Percentiles rank a stretch among this genome's conserved stretches.
phyloP scores from a whole-genome alignment of 2,113 vertebrate genomes.

The Brachypodius melanocephalos region DNA sequence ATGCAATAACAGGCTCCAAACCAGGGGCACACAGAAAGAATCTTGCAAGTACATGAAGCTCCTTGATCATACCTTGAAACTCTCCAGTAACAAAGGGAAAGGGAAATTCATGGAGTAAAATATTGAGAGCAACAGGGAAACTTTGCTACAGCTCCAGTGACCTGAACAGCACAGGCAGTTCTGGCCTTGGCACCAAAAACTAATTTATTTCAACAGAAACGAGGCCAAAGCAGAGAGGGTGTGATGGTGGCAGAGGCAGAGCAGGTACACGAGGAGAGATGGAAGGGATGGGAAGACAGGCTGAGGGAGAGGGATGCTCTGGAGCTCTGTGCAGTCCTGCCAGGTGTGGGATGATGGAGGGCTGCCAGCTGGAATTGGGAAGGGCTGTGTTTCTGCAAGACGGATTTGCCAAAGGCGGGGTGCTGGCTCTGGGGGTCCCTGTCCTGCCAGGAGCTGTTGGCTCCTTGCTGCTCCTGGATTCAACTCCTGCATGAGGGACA shows the following conservation, averaged over 20 bases:
- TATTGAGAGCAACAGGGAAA: background rate
- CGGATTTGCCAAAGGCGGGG: background rate
- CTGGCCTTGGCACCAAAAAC: background rate
- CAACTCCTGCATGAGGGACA: background rate
- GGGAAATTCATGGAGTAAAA: background rate
- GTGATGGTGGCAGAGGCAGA: background rate
- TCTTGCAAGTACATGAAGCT: background rate
- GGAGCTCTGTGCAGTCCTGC: background rate
- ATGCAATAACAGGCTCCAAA: fast-evolving
- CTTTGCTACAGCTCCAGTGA: background rate
- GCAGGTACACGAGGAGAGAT: fast-evolving
- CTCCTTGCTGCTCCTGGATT: background rate
- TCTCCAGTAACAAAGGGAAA: background rate
- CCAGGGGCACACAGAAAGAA: background rate
- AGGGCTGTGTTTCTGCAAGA: background rate
- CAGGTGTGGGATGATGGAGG: fast-evolving
- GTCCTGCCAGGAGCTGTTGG: background rate
- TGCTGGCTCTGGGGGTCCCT: background rate
- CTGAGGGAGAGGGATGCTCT: background rate
- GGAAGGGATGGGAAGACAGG: background rate
- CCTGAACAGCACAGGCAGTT: background rate
- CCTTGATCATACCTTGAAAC: background rate
- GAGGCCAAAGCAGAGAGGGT: background rate
- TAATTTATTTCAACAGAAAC: background rate
- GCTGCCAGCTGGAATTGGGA: background rate